Percentiles rank a stretch among this genome's conserved stretches.
Evolutionary conservation across 2,113 vertebrate genomes (phyloP).

Genomic region (Mormoops blainvillei): DNA sequence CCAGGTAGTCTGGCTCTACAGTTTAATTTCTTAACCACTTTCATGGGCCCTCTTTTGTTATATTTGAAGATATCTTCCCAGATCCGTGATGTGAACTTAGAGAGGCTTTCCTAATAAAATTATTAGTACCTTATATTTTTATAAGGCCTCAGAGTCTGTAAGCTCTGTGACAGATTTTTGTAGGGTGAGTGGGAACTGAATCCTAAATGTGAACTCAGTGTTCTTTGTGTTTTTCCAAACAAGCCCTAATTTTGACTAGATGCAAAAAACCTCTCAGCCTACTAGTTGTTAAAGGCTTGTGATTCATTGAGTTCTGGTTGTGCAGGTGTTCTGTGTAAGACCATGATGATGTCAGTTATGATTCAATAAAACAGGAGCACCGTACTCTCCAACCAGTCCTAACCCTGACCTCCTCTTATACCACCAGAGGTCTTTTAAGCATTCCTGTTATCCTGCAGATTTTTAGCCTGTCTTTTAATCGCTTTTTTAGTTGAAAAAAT

Average conservation of each 20-base stretch:
- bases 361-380: background rate
- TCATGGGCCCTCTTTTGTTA: background rate
- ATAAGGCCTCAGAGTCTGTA: background rate
- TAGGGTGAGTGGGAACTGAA: background rate
- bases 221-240: background rate
- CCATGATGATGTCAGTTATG: background rate
- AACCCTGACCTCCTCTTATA: background rate
- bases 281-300: background rate
- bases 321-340: background rate
- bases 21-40: background rate
- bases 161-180: background rate
- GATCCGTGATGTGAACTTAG: background rate
- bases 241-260: slow-evolving; percentile 3
- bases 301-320: background rate
- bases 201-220: background rate
- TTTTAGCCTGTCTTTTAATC: background rate
- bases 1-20: background rate
- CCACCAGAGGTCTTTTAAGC: background rate
- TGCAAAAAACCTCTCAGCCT: background rate
- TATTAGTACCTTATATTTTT: background rate
- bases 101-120: background rate
- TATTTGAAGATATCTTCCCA: background rate
- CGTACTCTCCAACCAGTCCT: background rate
- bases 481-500: background rate
- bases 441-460: background rate